A percentile compares a stretch with the other conserved stretches of the same genome.
phyloP scores from a whole-genome alignment of 2,797 vertebrate species.

The Peromyscus eremicus region DNA sequence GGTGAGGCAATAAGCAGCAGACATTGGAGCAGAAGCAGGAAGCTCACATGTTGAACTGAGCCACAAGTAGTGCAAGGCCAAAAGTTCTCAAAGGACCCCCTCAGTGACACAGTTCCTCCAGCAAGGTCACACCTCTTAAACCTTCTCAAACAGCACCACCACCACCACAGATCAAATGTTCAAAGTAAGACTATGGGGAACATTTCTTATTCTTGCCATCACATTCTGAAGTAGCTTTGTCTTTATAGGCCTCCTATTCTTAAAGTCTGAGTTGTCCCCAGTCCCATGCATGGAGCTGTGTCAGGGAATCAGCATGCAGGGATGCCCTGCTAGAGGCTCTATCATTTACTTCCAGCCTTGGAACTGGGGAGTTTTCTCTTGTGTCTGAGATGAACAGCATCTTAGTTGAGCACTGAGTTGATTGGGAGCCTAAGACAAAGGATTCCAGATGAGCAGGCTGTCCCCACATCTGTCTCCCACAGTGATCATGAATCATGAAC shows the following conservation, averaged over 20 bases:
- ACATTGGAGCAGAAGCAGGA: neutral
- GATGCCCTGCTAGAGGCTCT: neutral
- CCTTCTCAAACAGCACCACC: neutral
- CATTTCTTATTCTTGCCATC: neutral
- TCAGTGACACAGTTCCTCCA: neutral
- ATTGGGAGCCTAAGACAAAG: neutral
- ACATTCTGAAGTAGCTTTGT: neutral
- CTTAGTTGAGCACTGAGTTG: neutral
- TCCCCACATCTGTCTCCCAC: no score
- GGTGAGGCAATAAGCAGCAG: neutral
- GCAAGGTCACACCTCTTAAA: neutral
- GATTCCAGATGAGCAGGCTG: neutral
- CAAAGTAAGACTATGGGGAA: neutral
- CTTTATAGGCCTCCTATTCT: neutral
- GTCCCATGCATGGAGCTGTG: no score
- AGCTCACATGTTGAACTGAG: neutral
- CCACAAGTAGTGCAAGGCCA: neutral
- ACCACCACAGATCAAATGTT: neutral
- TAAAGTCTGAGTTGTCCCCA: neutral
- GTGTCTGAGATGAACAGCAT: neutral
- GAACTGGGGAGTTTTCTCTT: neutral
- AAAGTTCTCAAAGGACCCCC: neutral
- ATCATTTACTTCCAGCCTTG: neutral
- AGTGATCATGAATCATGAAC: neutral
- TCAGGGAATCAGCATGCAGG: neutral